Evolutionary conservation across 2,888 invertebrate genomes (phyloP).

Genomic region (Drosophila neoperkinsi): DNA sequence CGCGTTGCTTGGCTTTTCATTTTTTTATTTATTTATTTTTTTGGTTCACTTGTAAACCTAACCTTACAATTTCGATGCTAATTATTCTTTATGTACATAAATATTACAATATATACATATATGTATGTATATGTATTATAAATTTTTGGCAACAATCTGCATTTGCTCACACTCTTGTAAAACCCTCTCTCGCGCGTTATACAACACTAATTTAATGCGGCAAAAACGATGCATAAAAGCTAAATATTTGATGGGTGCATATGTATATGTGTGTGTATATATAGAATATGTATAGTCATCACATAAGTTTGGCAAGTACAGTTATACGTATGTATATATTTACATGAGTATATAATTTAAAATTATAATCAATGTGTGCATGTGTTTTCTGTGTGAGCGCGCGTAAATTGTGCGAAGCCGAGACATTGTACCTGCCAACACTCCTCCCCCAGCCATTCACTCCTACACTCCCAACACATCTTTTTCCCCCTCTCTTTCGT

Average conservation of each 20-base stretch:
- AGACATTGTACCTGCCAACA: constrained; percentile 64
- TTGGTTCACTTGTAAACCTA: constrained; percentile 22
- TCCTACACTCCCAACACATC: constrained; percentile 6
- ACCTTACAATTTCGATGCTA: constrained; percentile 30
- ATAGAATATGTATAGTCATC: constrained; percentile 44
- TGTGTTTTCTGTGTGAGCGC: constrained; percentile 58
- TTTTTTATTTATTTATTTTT: neutral
- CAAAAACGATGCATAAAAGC: constrained; percentile 68
- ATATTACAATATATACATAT: constrained; percentile 7
- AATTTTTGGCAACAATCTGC: constrained; percentile 60
- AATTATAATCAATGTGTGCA: constrained; percentile 80
- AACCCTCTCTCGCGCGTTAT: constrained; percentile 50
- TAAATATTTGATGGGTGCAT: constrained; percentile 67
- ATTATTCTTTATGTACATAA: constrained; percentile 4
- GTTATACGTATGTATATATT: constrained; percentile 46
- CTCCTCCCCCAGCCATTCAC: constrained; percentile 7
- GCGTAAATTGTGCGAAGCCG: constrained; percentile 77
- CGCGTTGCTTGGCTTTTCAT: constrained; percentile 9
- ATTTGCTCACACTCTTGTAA: constrained; percentile 19
- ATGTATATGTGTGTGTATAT: constrained; percentile 36
- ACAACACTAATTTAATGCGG: constrained; percentile 76
- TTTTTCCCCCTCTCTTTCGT: constrained; percentile 10
- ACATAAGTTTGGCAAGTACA: constrained; percentile 73
- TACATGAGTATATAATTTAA: constrained; percentile 77
- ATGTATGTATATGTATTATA: constrained; percentile 17